Conservation (phyloP, 2,113 vertebrate species). For the Acrocephalus kingi region DNA sequence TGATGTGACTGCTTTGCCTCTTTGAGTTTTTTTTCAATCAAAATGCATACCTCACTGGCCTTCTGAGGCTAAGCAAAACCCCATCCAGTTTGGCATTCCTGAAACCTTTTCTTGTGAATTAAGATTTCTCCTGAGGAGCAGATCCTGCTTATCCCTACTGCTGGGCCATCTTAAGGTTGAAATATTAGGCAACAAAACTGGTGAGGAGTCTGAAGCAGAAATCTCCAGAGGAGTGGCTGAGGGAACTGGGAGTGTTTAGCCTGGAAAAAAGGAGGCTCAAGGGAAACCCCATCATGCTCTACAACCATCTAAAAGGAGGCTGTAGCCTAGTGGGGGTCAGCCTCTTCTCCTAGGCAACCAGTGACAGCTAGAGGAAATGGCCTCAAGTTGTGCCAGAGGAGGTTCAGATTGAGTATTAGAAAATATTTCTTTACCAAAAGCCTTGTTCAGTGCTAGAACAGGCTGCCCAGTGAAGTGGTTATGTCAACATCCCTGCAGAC, state of each 20-base stretch:
- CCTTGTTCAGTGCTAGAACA: accelerated
- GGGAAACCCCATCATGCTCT: not conserved
- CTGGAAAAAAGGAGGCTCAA: not conserved
- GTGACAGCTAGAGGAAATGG: not conserved
- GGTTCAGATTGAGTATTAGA: not conserved
- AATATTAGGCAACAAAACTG: not conserved
- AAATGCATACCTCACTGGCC: not conserved
- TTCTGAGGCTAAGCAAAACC: not conserved
- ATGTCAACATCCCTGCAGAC: not conserved
- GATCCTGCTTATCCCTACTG: not conserved
- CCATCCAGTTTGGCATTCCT: not conserved
- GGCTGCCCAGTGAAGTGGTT: not conserved
- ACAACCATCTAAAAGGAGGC: not conserved
- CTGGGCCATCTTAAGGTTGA: not conserved
- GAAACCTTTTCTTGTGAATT: not conserved
- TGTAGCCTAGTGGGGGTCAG: not conserved
- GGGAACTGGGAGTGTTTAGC: not conserved
- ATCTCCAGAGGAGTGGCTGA: not conserved
- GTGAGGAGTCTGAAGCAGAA: not conserved
- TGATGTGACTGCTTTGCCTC: not conserved
- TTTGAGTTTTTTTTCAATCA: not conserved
- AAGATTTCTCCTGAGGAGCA: not conserved
- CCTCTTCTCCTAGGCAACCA: not conserved
- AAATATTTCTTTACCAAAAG: not conserved
- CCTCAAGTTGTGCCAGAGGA: not conserved